Conservation (phyloP, 2,797 vertebrate species). For the Benthosema pterotum region DNA sequence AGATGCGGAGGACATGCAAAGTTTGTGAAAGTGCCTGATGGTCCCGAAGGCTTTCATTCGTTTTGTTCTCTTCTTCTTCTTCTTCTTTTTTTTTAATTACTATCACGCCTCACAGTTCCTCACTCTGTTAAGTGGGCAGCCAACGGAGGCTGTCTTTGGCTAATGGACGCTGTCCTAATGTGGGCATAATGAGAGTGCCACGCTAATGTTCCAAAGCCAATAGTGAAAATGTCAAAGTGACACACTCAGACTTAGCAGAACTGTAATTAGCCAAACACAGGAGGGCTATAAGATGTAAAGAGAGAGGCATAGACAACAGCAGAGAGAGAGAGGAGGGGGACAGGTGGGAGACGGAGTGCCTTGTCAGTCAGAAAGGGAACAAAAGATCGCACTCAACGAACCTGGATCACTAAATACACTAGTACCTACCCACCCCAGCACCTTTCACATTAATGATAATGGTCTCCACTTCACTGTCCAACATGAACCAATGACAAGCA, state of each 20-base stretch:
- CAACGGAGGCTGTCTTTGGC: slow-evolving; percentile 46
- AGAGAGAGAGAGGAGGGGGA: slow-evolving; percentile 39
- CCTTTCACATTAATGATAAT: slow-evolving; percentile 67
- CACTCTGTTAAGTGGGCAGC: slow-evolving; percentile 32
- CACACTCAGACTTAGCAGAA: slow-evolving; percentile 37
- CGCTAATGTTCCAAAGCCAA: slow-evolving; percentile 50
- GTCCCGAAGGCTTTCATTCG: neutral
- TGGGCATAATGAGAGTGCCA: slow-evolving; percentile 42
- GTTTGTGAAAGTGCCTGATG: slow-evolving; percentile 34
- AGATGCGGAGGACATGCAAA: slow-evolving; percentile 48
- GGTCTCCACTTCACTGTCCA: slow-evolving; percentile 61
- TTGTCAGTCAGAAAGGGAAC: slow-evolving; percentile 58
- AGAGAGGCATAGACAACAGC: neutral
- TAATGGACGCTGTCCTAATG: slow-evolving; percentile 53
- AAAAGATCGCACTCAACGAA: slow-evolving; percentile 66
- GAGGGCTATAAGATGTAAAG: slow-evolving; percentile 5
- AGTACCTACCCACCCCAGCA: slow-evolving; percentile 42
- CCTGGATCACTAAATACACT: slow-evolving; percentile 63
- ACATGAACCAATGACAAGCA: slow-evolving; percentile 64
- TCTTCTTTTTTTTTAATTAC: neutral
- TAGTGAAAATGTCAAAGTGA: slow-evolving; percentile 60
- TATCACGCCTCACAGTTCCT: neutral
- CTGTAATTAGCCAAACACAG: slow-evolving; percentile 60
- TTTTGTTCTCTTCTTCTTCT: neutral
- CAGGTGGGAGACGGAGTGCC: slow-evolving; percentile 37